Percentiles rank a stretch among this genome's conserved stretches.
These are phyloP conservation scores for Nomada lathburiana DNA, from an alignment of 2,888 invertebrate species.

Conservation along the genomic window DNA sequence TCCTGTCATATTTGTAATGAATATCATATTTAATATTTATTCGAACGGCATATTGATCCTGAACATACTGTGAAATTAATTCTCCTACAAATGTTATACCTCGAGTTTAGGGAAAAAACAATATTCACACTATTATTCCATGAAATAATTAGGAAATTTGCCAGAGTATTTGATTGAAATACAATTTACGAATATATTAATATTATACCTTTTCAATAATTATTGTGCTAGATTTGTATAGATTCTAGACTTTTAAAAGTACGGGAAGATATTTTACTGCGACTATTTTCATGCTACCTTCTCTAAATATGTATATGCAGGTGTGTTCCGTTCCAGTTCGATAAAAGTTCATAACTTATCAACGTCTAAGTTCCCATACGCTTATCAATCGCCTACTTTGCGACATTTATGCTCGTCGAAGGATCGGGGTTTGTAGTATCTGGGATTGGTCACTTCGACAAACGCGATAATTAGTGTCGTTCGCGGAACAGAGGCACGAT, in stretches of 20 bases:
- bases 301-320: not conserved
- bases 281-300: not conserved
- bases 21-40: not conserved
- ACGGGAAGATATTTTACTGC: not conserved
- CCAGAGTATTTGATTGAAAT: too few relatives aligned
- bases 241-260: not conserved
- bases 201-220: not conserved
- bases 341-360: conserved; percentile 40
- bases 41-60: too few relatives aligned
- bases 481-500: conserved; percentile 27
- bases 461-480: conserved; percentile 27
- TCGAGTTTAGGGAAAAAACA: too few relatives aligned
- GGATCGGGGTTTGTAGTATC: conserved; percentile 23
- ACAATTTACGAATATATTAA: too few relatives aligned
- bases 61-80: too few relatives aligned
- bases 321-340: conserved; percentile 25
- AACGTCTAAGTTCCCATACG: conserved; percentile 7
- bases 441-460: conserved; percentile 16
- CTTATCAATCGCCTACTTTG: conserved; percentile 44
- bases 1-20: not conserved
- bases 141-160: too few relatives aligned
- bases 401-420: conserved; percentile 35
- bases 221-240: not conserved
- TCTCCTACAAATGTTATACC: too few relatives aligned
- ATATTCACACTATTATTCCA: too few relatives aligned